phyloP scores from a whole-genome alignment of 2,113 vertebrate genomes.

The Gobius niger region DNA sequence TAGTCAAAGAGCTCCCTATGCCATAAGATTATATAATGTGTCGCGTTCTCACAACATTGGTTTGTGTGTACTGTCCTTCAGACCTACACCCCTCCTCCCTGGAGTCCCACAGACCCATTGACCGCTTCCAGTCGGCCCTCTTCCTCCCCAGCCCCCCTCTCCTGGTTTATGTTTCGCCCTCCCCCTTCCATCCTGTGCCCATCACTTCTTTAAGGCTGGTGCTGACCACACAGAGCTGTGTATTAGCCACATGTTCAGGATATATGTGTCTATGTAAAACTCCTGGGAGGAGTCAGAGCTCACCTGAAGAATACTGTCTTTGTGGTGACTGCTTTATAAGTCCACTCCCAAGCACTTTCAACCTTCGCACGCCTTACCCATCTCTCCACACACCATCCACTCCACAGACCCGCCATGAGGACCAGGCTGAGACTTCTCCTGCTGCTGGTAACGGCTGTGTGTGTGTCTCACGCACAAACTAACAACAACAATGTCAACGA shows the following conservation, averaged over 20 bases:
- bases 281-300: slow-evolving; percentile 26
- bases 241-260: slow-evolving; percentile 16
- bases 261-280: slow-evolving; percentile 22
- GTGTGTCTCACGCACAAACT: slow-evolving; percentile 67
- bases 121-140: slow-evolving; percentile 27
- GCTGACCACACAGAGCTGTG: slow-evolving; percentile 17
- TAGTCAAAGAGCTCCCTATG: slow-evolving; percentile 72
- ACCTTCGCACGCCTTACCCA: slow-evolving; percentile 6
- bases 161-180: slow-evolving; percentile 31
- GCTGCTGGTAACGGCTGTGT: slow-evolving; percentile 61
- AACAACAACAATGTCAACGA: slow-evolving; percentile 50
- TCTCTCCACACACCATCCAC: slow-evolving; percentile 7
- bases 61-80: slow-evolving; percentile 42
- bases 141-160: slow-evolving; percentile 22
- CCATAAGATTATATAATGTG: slow-evolving; percentile 63
- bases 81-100: slow-evolving; percentile 1
- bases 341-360: slow-evolving; percentile 6
- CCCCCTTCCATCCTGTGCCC: slow-evolving; percentile 8
- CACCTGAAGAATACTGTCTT: slow-evolving; percentile 72
- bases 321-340: slow-evolving; percentile 78
- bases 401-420: slow-evolving; percentile 68
- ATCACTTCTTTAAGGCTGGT: slow-evolving; percentile 31
- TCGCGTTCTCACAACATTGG: slow-evolving; percentile 43
- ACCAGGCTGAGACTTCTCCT: slow-evolving; percentile 56
- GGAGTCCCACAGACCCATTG: slow-evolving; percentile 22